phyloP scores from a whole-genome alignment of 1,140 invertebrate species.

The Dendroctonus ponderosae region DNA sequence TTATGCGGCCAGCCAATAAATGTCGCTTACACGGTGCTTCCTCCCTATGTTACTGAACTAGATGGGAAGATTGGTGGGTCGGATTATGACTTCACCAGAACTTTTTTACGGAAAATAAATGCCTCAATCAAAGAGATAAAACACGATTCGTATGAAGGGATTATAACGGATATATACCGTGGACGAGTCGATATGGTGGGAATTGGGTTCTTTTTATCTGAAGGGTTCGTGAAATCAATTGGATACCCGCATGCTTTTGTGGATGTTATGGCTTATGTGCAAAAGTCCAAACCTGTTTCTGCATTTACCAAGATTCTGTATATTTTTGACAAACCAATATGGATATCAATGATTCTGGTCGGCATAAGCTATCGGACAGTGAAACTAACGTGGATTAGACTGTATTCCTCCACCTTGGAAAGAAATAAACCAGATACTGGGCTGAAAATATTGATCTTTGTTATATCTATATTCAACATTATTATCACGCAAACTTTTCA shows the following conservation, averaged over 20 bases:
- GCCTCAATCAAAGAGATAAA: background rate
- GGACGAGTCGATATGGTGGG: constrained; percentile 3
- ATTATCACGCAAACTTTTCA: constrained; percentile 9
- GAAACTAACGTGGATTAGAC: background rate
- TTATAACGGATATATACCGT: background rate
- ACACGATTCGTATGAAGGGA: no score
- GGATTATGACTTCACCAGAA: constrained; percentile 4
- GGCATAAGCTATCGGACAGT: background rate
- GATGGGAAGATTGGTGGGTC: constrained; percentile 2
- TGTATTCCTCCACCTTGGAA: background rate
- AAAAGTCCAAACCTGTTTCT: background rate
- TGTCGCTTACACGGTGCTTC: background rate
- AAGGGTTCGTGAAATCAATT: background rate
- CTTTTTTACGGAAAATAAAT: constrained; percentile 6
- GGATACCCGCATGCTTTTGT: constrained; percentile 10
- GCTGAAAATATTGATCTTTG: constrained; percentile 3
- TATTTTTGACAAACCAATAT: constrained; percentile 10
- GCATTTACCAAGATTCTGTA: constrained; percentile 1
- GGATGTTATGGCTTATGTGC: constrained; percentile 6
- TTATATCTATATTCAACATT: constrained; percentile 9
- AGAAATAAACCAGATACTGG: background rate
- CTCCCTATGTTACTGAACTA: background rate
- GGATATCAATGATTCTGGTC: background rate
- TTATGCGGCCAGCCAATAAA: constrained; percentile 8
- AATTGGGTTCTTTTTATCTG: constrained; percentile 7